These are phyloP conservation scores for Trichogramma evanescens DNA, from an alignment of 2,888 invertebrate species.

Conservation along the genomic window DNA sequence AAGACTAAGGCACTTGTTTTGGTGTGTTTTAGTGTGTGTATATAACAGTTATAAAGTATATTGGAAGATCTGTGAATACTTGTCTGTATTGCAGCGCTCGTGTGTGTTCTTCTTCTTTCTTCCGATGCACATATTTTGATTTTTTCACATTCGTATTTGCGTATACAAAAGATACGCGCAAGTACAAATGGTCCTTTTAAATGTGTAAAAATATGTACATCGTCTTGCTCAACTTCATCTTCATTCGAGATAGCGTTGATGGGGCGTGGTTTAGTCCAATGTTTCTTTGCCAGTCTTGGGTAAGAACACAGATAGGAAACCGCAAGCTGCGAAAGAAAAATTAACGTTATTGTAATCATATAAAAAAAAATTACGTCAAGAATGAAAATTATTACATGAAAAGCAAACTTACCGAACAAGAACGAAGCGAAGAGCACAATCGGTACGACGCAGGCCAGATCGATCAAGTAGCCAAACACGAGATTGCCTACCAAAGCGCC, in stretches of 20 bases:
- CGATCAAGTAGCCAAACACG: conserved; percentile 71
- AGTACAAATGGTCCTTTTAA: too few species aligned
- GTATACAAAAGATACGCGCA: too few species aligned
- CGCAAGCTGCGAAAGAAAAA: conserved; percentile 58
- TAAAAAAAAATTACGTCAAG: neutral
- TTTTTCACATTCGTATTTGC: too few species aligned
- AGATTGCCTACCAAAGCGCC: conserved; percentile 72
- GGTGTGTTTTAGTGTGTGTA: too few species aligned
- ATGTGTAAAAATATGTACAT: too few species aligned
- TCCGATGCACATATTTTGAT: too few species aligned
- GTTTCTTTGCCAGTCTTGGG: conserved; percentile 71
- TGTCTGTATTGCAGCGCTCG: too few species aligned
- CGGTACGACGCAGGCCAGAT: conserved; percentile 70
- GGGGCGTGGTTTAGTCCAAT: conserved; percentile 51
- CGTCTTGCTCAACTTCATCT: too few species aligned
- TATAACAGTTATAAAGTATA: too few species aligned
- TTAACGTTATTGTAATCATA: neutral
- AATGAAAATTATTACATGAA: conserved; percentile 2
- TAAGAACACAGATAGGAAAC: conserved; percentile 65
- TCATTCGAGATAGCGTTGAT: neutral
- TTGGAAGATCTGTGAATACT: too few species aligned
- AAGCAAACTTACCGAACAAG: conserved; percentile 60
- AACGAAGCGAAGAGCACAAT: conserved; percentile 67
- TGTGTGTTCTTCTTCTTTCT: too few species aligned
- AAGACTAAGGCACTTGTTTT: too few species aligned